Base-by-base conservation (phyloP, 2,113 vertebrate species). In the Ceyx melanurus region DNA sequence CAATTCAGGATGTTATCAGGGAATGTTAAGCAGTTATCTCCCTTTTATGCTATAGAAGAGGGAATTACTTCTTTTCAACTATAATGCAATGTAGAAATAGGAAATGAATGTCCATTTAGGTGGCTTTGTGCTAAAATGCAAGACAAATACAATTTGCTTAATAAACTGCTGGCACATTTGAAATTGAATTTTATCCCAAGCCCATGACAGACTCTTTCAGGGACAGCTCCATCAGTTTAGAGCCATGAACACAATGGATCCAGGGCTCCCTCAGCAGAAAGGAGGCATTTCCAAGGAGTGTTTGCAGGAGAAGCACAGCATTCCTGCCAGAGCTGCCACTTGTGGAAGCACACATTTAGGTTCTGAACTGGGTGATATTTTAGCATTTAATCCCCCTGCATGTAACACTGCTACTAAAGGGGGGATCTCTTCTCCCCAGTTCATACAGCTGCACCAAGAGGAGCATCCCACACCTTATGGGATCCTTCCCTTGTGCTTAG, bases 391-490 rank as follows among this genome's bases (percentile, higher is more conserved):
- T 26, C 21, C 48, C 31, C 14, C 13, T 66, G 60, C 19, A 42
- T 31, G 5, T 45, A 62, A 61, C 21, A 37, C 10, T 23, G 22
- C 35, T 17, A 54, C 17, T 28, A 48, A 57, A 57, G 67, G 10
- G n/a, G 23, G 10, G 17, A 78, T 46, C 56, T 81, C 79, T 72
- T 35, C 20, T 6, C 3, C 9, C 3, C 5, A 0, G 0, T 60
- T 72, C 13, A 20, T 8, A 13, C 3, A 79, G 33, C 50, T 70
- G 16, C 33, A 57, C 31, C 56, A 68, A 58, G 21, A 58, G n/a
- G 56, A 67, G 28, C 20, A 11, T 6, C 11, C 7, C 67, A 54
- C 2, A 0, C 2, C 8, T 18, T 64, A 33, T 1, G 1, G 16
- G 28, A 64, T 46, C 48, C 31, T 86, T 72, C 28, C 31, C 15